Evolutionary conservation across 2,797 vertebrate species (phyloP), one percentile per base, ranked within the genome.

Genomic region (Anguilla obscura): DNA sequence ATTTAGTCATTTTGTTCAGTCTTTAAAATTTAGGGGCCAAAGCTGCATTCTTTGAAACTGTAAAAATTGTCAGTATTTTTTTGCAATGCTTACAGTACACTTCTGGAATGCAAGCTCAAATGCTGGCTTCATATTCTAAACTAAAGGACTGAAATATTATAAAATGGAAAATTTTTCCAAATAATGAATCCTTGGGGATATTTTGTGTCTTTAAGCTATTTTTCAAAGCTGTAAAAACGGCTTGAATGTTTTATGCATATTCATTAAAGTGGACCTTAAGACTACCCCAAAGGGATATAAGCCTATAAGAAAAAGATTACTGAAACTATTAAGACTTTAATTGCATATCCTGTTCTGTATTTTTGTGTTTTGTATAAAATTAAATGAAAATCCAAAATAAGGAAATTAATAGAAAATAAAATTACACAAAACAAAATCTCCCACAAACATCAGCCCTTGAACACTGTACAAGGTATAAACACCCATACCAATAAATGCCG

Each of bases 351-450:
- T 90, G 86, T 89, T 82, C 16, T 90, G 86, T 96, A 96, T 96
- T 96, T 95, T 95, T 96, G 96, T 95, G 94, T 16, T 33, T 33
- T 30, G 10, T 30, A 40, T 36, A 45, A 79, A 79, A 40, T 79
- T 2, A 79, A 18, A 71, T 60, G 12, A 85, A 71, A 86, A 40
- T 52, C 1, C 9, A 33, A 79, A 14, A 60, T 21, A 60, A 85
- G 33, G 10, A 30, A 74, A 74, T 74, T 14, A 10, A 14, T 3
- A 74, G 33, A 74, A 7, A 12, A 30, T 74, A 10, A 33, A 74
- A 27, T 74, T 74, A 33, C 69, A 74, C 14, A 10, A 63, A 1
- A 63, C 18, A 24, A 63, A 63, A n/a, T n/a, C 60, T 63, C 60
- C 60, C 24, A 21, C 4, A n/a, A 63, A 24, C 21, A n/a, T 63